Evolutionary conservation across 2,113 vertebrate species (phyloP), one percentile per base, ranked within the genome.

Genomic region (Sebastes schlegelii): DNA sequence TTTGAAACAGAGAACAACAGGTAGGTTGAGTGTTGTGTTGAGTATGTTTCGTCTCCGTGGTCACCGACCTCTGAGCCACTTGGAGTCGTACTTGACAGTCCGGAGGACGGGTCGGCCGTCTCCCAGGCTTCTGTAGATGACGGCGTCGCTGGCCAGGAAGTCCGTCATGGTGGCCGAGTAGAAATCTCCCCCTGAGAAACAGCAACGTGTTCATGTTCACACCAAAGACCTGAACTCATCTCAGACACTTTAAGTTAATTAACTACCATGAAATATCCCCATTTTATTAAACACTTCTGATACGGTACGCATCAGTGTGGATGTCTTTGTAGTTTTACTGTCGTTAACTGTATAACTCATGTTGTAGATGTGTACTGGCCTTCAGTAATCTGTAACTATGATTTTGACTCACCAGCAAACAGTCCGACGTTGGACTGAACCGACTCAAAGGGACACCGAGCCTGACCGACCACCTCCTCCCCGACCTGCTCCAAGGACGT

Each of bases 71-170:
- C 96, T 84, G 26, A 98, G 94, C 97, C 97, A 97, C 88, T 97
- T 98, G 92, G 97, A 98, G 94, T 97, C 97, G 34, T 97, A 97
- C 90, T 97, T 97, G 88, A 98, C 94, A 0, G 96, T 97, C 26
- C 97, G 91, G 54, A 98, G 95, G 0, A 96, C 95, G 0, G 96
- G 95, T 0, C 79, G 95, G 21, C 77, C 95, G 3, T 94, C 94
- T 5, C 97, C 97, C 0, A 97, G 93, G 71, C 97, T 98, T 21
- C 97, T 93, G 91, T 98, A 98, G 67, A 98, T 96, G 4, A 98
- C 96, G 0, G 97, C 94, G 1, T 98, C 97, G 2, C 97, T 98
- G 43, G 97, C 97, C 88, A 97, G 95, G 91, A 98, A 98, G 58
- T 98, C 97, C 0, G 97, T 96, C 72, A 97, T 95, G 0, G 97